phyloP scores from a whole-genome alignment of 2,113 vertebrate genomes.

The Mus pahari region DNA sequence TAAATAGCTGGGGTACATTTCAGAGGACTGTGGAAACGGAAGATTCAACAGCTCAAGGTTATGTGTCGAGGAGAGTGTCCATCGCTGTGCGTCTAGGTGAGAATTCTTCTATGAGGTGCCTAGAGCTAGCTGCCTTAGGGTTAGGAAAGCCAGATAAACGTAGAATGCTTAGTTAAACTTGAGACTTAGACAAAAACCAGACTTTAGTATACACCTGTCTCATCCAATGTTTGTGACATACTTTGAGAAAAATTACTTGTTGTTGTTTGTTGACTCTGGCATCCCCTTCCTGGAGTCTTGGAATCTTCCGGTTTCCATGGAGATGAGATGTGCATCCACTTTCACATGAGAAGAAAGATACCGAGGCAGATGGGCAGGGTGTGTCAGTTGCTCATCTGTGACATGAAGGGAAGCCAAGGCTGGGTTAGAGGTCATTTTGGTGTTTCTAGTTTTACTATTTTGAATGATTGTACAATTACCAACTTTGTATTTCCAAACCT shows the following conservation, averaged over 20 bases:
- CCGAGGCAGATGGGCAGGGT: background rate
- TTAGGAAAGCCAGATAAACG: background rate
- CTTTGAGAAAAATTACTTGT: background rate
- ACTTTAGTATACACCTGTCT: background rate
- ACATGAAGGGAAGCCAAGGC: constrained; percentile 3
- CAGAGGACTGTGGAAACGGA: background rate
- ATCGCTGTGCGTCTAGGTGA: background rate
- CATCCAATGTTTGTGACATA: constrained; percentile 18
- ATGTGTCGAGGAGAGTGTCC: background rate
- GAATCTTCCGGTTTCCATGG: background rate
- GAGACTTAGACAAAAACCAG: constrained; percentile 16
- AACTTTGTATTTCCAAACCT: constrained; percentile 61
- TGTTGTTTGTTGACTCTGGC: constrained; percentile 11
- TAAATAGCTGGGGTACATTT: constrained; percentile 1
- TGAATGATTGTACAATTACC: constrained; percentile 32
- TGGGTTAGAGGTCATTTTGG: constrained; percentile 28
- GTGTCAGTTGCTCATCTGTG: background rate
- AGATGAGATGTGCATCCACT: background rate
- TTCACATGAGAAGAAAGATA: background rate
- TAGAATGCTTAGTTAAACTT: background rate
- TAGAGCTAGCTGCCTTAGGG: background rate
- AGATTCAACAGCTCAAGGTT: background rate
- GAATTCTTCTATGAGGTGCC: background rate
- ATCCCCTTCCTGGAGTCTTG: background rate
- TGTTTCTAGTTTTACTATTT: constrained; percentile 47